phyloP scores from a whole-genome alignment of 2,797 vertebrate genomes.

The Tarsius wallacei region DNA sequence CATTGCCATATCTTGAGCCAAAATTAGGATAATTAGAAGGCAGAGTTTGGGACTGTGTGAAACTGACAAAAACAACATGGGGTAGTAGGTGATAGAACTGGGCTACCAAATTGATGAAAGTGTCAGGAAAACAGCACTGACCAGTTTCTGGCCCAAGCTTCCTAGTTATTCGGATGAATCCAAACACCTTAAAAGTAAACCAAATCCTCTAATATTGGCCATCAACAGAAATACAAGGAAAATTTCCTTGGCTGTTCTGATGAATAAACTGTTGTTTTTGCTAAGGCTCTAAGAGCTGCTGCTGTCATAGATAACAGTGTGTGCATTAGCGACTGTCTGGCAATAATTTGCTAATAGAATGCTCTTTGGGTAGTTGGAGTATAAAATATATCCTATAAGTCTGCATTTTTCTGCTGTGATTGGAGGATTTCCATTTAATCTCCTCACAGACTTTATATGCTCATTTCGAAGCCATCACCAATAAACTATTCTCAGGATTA shows the following conservation, averaged over 20 bases:
- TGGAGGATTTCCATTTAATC: constrained; percentile 76
- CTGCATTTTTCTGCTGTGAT: constrained; percentile 72
- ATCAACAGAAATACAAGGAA: constrained; percentile 34
- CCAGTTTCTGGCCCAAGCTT: neutral
- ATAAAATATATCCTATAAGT: constrained; percentile 75
- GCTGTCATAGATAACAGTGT: constrained; percentile 57
- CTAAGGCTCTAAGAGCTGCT: neutral
- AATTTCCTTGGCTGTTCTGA: constrained; percentile 13
- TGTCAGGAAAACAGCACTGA: neutral
- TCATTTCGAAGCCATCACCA: constrained; percentile 75
- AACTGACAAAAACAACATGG: neutral
- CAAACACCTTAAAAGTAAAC: constrained; percentile 18
- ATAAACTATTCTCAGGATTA: constrained; percentile 69
- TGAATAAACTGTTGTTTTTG: constrained; percentile 21
- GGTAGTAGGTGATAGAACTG: neutral
- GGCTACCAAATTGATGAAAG: neutral
- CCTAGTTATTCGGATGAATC: constrained; percentile 38
- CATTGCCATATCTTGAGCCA: neutral
- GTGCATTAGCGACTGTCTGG: constrained; percentile 44
- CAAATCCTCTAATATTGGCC: constrained; percentile 43
- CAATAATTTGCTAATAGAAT: constrained; percentile 72
- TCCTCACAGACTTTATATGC: constrained; percentile 69
- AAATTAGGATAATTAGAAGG: constrained; percentile 60
- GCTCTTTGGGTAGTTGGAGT: constrained; percentile 68
- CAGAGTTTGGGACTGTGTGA: neutral